Base-by-base conservation (phyloP, 2,113 vertebrate species). In the Pagrus major region DNA sequence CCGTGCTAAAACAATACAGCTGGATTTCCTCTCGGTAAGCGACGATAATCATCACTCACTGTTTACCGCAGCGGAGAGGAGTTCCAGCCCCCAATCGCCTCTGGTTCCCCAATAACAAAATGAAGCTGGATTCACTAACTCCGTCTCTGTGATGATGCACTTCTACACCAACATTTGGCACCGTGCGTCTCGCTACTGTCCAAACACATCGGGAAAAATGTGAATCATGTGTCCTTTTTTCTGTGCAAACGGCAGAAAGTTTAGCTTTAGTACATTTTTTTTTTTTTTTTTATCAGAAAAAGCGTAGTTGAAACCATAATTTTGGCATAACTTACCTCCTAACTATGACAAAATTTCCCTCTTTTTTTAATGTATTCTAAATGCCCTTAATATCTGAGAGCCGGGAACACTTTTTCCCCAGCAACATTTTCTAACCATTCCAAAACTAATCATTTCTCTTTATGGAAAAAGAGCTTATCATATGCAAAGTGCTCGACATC, bases 401-500 rank as follows among this genome's bases (percentile, higher is more conserved):
- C 63, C 66, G 66, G 78, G 59, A 75, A 89, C 69, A 78, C 60
- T 90, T 79, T 78, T 72, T 74, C 78, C 64, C 55, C 71, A 42
- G 80, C 81, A 88, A 88, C 88, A 93, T 84, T 86, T 88, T 70
- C 80, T 56, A 87, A 88, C 88, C 81, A 63, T 86, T 91, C 73
- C 82, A 88, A 90, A 92, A 88, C 86, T 85, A 93, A 92, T 91
- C 85, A 92, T 90, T 88, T 68, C 75, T 91, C 90, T 92, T 92
- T 82, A 90, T 91, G 90, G 87, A 88, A 81, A 89, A 91, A 93
- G 88, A 86, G 91, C 89, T 94, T 91, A 93, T 92, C 90, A 87
- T 91, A 94, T 94, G 93, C 91, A 92, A 93, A 94, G 90, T 91
- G 89, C 86, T 92, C 86, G 61, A 94, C 92, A 92, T 92, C 90